A percentile compares a stretch with the other conserved stretches of the same genome.
Conservation (phyloP, 64 coral and sea anemone species). For the Hydrozoanthus tunicans region DNA sequence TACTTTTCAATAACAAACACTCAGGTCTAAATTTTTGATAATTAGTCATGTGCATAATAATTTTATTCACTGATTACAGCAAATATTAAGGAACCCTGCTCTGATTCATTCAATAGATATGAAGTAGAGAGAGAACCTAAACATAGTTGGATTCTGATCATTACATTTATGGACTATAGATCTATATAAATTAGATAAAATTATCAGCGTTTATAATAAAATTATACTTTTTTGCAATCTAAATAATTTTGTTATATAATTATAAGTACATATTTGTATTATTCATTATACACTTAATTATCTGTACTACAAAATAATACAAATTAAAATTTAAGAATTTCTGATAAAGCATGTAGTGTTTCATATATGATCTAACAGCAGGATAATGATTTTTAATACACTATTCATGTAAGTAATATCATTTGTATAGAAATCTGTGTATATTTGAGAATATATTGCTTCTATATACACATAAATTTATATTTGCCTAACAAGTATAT, state of each 20-base stretch:
- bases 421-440: slow-evolving; percentile 23
- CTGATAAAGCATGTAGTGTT: slow-evolving; percentile 16
- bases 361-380: slow-evolving; percentile 22
- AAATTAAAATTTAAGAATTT: slow-evolving; percentile 16
- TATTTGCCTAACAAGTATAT: slow-evolving; percentile 7
- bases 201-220: slow-evolving; percentile 15
- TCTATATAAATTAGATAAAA: slow-evolving; percentile 25
- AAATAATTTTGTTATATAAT: slow-evolving; percentile 25
- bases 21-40: not conserved
- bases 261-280: slow-evolving; percentile 12
- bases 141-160: slow-evolving; percentile 18
- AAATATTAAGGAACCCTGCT: slow-evolving; percentile 26
- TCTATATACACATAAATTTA: slow-evolving; percentile 15
- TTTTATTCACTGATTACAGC: not conserved
- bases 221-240: slow-evolving; percentile 27
- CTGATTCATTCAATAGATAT: slow-evolving; percentile 19
- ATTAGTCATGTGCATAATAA: slow-evolving; percentile 7
- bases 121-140: slow-evolving; percentile 10
- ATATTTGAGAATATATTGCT: slow-evolving; percentile 13
- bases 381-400: slow-evolving; percentile 11
- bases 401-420: slow-evolving; percentile 7
- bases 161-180: slow-evolving; percentile 19
- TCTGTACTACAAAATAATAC: slow-evolving; percentile 21
- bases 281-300: slow-evolving; percentile 24
- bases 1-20: slow-evolving; percentile 1